phyloP scores from a whole-genome alignment of 1,140 invertebrate species.

The Sesamia nonagrioides region DNA sequence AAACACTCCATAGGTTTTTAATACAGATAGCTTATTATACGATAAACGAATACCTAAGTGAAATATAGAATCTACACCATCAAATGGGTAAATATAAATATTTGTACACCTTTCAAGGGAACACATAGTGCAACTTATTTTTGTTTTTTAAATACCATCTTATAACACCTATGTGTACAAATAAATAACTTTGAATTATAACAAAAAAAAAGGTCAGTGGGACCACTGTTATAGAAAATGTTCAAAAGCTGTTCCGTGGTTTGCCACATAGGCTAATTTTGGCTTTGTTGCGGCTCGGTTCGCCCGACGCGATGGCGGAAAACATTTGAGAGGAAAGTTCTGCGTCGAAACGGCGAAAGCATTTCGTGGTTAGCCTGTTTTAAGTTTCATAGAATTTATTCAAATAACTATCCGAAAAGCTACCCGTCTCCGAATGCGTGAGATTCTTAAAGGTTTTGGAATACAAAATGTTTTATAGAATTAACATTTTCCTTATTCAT shows the following conservation, averaged over 20 bases:
- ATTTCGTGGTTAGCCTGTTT: conserved; percentile 47
- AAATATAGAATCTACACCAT: no score
- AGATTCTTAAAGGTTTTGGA: conserved; percentile 6
- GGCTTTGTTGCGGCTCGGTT: conserved; percentile 52
- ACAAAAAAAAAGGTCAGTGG: conserved; percentile 48
- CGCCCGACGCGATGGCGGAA: conserved; percentile 18
- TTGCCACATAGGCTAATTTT: conserved; percentile 53
- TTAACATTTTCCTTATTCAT: conserved; percentile 36
- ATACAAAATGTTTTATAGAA: conserved; percentile 41
- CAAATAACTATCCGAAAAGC: conserved; percentile 13
- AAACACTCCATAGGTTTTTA: no score
- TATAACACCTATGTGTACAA: no score
- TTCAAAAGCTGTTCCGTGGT: conserved; percentile 49
- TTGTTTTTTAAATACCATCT: no score
- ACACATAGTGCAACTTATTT: no score
- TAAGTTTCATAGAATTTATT: conserved; percentile 48
- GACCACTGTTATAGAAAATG: conserved; percentile 46
- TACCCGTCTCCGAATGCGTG: conserved; percentile 12
- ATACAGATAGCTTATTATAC: no score
- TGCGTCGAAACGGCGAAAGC: conserved; percentile 43
- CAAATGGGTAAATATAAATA: no score
- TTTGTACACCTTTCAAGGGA: no score
- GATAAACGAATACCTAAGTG: no score
- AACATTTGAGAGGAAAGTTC: conserved; percentile 52
- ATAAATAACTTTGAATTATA: no score